Evolutionary conservation across 2,888 invertebrate species (phyloP), one percentile per base, ranked within the genome.

Genomic region (Tromatobia lineatoria): DNA sequence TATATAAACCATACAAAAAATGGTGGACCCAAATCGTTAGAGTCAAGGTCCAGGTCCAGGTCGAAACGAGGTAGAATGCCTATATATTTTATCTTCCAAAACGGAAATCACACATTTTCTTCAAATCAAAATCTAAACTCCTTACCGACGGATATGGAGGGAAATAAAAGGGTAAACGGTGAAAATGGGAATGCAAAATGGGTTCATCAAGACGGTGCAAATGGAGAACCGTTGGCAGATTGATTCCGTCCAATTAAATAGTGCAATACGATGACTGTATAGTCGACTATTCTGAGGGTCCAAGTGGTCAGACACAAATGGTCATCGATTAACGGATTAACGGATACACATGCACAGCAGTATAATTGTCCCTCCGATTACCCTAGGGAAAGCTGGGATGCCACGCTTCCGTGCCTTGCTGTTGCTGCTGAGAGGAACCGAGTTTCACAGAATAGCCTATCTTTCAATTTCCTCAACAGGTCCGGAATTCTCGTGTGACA

Each of bases 381-480:
- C 61, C 85, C 75, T 57, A 59, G 73, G 80, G 61, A 78, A 47
- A 69, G 38, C 74, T 50, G 74, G 45, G 64, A 38, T 79, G 38
- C 64, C 47, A 42, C 54, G 71, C 67, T 73, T 67, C 57, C 47
- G 47, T 66, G 74, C 74, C 57, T 66, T 50, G 54, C 54, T 52
- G 45, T 34, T 75, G 52, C 74, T 23, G 52, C 54, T 47, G 61
- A 59, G 57, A 38, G 66, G 71, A 70, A 80, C 80, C 69, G 73
- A 59, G 73, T 77, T 80, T 54, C 77, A 15, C 61, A 66, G 75
- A 81, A 77, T 42, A 23, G 71, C 66, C 85, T 75, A 82, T 85
- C 85, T 81, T 85, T 85, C 85, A 85, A 85, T 85, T 85, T 85
- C 85, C 85, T 85, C 85, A 85, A 85, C 85, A 82, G 85, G 81